These are phyloP conservation scores for Merluccius polli DNA, from an alignment of 2,797 vertebrate species.

Conservation along the genomic window DNA sequence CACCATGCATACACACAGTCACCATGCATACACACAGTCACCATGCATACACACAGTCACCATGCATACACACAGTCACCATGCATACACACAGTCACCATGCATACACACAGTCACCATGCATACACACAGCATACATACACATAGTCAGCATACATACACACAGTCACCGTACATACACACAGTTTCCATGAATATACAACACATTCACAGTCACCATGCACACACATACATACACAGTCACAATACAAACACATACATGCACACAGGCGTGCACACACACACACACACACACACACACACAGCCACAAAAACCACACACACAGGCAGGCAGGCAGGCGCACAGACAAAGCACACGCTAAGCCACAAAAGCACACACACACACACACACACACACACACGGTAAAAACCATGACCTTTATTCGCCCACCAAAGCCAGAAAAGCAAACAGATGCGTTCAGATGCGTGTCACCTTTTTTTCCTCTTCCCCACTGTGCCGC, in stretches of 20 bases:
- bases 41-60: neutral
- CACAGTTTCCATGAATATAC: neutral
- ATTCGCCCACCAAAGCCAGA: constrained; percentile 4
- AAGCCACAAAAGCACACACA: neutral
- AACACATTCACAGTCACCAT: neutral
- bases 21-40: constrained; percentile 4
- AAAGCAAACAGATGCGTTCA: neutral
- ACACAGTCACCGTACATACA: neutral
- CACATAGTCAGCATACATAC: constrained; percentile 6
- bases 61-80: neutral
- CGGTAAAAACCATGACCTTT: constrained; percentile 15
- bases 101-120: too few species aligned
- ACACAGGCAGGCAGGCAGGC: too few species aligned
- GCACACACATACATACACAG: neutral
- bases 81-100: neutral
- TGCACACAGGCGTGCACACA: too few species aligned
- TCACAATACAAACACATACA: neutral
- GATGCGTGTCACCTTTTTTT: constrained; percentile 46
- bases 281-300: too few species aligned
- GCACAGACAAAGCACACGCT: too few species aligned
- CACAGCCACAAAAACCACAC: constrained; percentile 16
- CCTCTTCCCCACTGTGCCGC: constrained; percentile 37
- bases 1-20: neutral
- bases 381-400: constrained; percentile 10
- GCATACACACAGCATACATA: too few species aligned